phyloP scores from a whole-genome alignment of 2,888 invertebrate genomes.

The Athalia rosae region DNA sequence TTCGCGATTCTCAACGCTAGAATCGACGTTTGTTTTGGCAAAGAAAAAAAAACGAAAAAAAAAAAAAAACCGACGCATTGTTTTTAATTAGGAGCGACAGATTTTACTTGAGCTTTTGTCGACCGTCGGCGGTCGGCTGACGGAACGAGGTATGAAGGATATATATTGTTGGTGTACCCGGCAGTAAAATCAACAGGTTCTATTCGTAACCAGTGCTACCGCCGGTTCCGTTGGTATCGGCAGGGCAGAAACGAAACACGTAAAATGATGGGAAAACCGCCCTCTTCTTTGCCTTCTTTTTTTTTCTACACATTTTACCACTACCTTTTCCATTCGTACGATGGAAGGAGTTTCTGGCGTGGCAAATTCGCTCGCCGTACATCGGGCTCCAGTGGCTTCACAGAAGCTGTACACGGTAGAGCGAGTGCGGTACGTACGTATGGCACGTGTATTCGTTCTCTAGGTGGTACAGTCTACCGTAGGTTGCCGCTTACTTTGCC shows the following conservation, averaged over 20 bases:
- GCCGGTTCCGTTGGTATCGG: not conserved
- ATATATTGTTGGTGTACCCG: not conserved
- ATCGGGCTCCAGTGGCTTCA: not conserved
- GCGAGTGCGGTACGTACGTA: conserved; percentile 16
- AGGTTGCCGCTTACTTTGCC: conserved; percentile 60
- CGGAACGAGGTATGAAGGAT: not conserved
- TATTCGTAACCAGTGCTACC: not conserved
- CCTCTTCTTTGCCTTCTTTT: no score
- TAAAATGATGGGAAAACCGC: not conserved
- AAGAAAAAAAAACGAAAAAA: no score
- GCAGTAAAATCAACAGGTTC: conserved; percentile 29
- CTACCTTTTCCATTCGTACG: no score
- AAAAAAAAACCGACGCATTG: no score
- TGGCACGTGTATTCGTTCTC: no score
- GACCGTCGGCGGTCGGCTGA: no score
- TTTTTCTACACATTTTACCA: no score
- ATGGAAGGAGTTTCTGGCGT: not conserved
- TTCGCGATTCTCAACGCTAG: no score
- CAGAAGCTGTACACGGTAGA: not conserved
- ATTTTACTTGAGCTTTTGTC: no score
- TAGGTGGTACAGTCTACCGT: conserved; percentile 47
- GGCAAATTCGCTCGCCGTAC: conserved; percentile 13
- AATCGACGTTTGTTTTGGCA: no score
- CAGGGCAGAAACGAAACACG: not conserved
- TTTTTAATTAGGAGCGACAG: no score